Conservation (phyloP, 2,888 invertebrate species). For the Heliconius ismenius region DNA sequence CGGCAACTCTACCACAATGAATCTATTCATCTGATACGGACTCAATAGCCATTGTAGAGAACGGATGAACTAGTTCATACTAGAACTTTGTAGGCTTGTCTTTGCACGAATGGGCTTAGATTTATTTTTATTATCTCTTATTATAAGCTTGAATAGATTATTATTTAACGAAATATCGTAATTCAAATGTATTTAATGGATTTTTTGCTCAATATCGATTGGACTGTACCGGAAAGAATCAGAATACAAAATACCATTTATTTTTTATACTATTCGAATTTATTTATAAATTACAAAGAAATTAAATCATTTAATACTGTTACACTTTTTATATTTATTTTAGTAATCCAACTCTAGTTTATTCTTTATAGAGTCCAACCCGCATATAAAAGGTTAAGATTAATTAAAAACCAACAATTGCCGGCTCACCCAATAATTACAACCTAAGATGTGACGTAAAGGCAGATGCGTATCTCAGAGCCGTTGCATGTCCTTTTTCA, state of each 20-base stretch:
- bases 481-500: slow-evolving; percentile 41
- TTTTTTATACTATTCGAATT: too few relatives aligned
- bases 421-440: slow-evolving; percentile 30
- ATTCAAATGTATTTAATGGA: too few relatives aligned
- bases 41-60: slow-evolving; percentile 43
- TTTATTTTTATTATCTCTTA: neutral
- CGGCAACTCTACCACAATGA: slow-evolving; percentile 39
- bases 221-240: too few relatives aligned
- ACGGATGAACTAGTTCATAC: slow-evolving; percentile 43
- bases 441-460: slow-evolving; percentile 40
- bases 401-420: slow-evolving; percentile 21
- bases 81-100: slow-evolving; percentile 27
- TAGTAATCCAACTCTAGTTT: neutral
- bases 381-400: slow-evolving; percentile 2
- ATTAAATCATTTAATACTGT: too few relatives aligned
- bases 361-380: neutral
- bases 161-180: neutral
- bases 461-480: slow-evolving; percentile 41
- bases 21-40: slow-evolving; percentile 42
- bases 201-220: too few relatives aligned
- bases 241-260: too few relatives aligned
- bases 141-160: neutral
- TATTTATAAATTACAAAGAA: too few relatives aligned
- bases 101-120: slow-evolving; percentile 16
- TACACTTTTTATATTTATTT: too few relatives aligned